Percentiles rank a stretch among this genome's conserved stretches.
Evolutionary conservation across 2,888 invertebrate genomes (phyloP).

Genomic region (Kuschelorhynchus macadamiae): DNA sequence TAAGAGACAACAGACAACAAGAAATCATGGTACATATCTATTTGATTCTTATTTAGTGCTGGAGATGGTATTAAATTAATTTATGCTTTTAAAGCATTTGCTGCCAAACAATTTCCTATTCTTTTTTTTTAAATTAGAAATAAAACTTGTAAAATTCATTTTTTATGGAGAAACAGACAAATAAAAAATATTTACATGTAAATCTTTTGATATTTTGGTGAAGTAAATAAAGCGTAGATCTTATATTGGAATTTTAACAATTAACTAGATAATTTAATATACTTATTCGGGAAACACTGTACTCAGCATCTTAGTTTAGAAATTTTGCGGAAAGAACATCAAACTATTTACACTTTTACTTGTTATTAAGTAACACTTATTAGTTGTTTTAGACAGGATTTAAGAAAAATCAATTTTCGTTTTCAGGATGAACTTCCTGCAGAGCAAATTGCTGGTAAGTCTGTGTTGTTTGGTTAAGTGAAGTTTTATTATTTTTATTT

Average conservation of each 20-base stretch:
- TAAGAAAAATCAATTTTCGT: slow-evolving; percentile 55
- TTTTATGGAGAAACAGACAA: background rate
- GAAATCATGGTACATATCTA: slow-evolving; percentile 10
- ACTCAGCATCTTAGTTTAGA: background rate
- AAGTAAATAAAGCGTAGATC: background rate
- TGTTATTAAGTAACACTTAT: too few relatives aligned
- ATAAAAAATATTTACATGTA: background rate
- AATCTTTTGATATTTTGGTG: background rate
- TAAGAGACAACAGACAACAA: background rate
- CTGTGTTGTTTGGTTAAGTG: background rate
- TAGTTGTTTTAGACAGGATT: too few relatives aligned
- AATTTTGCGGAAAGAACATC: too few relatives aligned
- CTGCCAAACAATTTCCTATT: too few relatives aligned
- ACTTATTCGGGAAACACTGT: background rate
- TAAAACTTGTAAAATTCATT: too few relatives aligned
- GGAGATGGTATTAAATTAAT: background rate
- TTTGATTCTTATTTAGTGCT: background rate
- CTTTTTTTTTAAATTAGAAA: too few relatives aligned
- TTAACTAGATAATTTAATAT: background rate
- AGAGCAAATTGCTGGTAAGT: slow-evolving; percentile 92
- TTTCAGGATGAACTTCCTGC: slow-evolving; percentile 91
- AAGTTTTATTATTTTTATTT: slow-evolving; percentile 23
- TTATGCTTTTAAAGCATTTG: too few relatives aligned
- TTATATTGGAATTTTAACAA: background rate
- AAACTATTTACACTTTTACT: too few relatives aligned